Base-by-base conservation (phyloP, 1,140 invertebrate species). In the Drosophila persimilis region DNA sequence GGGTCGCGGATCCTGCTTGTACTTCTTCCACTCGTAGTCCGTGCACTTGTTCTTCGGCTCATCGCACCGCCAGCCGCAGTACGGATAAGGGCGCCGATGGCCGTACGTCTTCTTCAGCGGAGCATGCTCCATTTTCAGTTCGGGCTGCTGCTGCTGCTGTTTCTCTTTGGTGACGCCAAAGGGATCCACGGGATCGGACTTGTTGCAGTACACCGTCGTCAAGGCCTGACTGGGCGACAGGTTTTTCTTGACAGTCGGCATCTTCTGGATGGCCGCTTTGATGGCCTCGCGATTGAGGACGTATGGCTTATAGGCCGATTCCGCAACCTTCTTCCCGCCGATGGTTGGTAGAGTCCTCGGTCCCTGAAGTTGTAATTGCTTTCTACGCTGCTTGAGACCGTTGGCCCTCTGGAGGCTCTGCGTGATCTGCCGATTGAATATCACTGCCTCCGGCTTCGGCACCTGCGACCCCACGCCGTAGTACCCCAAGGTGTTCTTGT, bases 11-110 rank as follows among this genome's bases (percentile, higher is more conserved):
- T 80, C 44, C 13, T 53, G 3, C 8, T 73, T 73, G 54, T 80
- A 85, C 35, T 62, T 80, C 8, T 44, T 55, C 80, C 80, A 77
- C 43, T 84, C 73, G 17, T 59, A 80, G 2, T 46, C 39, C 0
- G 67, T 77, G 58, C 81, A 86, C 15, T 57, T 43, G 11, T 56
- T 84, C 7, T 61, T 47, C 1, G 35, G 2, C 8, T 62, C 48
- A 0, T 26, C 51, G 26, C 60, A 73, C 1, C 55, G 44, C 2
- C 56, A 2, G 0, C 48, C 45, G 13, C 81, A 84, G 24, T 77
- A 66, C 11, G 15, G 41, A 26, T 66, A 31, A 0, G 58, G 62
- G 0, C 50, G 15, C 0, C 66, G 39, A 0, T 45, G 6, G 0
- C 43, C 51, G 2, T 62, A 63, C 9, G 52, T 80, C 0, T 20